These are phyloP conservation scores for Heliconius hortense DNA, from an alignment of 2,888 invertebrate genomes.

Conservation along the genomic window DNA sequence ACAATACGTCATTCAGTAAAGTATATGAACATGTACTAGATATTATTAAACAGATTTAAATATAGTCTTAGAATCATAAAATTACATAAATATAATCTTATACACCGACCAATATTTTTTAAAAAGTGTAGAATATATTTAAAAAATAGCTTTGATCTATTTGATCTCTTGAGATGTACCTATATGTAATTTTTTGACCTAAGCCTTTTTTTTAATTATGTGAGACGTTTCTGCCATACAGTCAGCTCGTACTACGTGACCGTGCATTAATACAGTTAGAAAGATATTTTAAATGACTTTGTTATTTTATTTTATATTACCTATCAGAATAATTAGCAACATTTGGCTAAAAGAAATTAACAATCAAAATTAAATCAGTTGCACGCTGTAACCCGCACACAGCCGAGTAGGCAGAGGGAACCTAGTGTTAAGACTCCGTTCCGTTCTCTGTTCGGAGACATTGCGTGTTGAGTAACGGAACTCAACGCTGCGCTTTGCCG, in stretches of 20 bases:
- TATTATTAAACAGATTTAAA: conserved; percentile 7
- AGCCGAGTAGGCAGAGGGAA: too few relatives aligned
- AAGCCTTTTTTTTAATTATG: background rate
- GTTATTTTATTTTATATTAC: background rate
- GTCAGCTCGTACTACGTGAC: too few relatives aligned
- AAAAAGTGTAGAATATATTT: background rate
- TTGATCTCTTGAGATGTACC: background rate
- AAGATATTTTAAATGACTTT: background rate
- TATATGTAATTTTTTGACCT: background rate
- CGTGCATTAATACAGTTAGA: too few relatives aligned
- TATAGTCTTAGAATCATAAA: conserved; percentile 44
- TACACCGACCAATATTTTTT: background rate
- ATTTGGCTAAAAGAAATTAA: background rate
- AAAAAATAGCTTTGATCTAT: background rate
- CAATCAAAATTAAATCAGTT: too few relatives aligned
- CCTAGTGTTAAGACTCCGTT: too few relatives aligned
- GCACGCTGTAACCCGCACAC: too few relatives aligned
- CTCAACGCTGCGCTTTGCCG: too few relatives aligned
- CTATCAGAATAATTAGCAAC: background rate
- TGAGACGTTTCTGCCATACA: too few relatives aligned
- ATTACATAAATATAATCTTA: background rate
- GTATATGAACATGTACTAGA: conserved; percentile 5
- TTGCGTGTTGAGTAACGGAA: too few relatives aligned
- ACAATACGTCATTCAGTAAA: conserved; percentile 33
- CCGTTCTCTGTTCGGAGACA: too few relatives aligned